Conservation (phyloP, 2,888 invertebrate genomes). For the Callosobruchus maculatus region DNA sequence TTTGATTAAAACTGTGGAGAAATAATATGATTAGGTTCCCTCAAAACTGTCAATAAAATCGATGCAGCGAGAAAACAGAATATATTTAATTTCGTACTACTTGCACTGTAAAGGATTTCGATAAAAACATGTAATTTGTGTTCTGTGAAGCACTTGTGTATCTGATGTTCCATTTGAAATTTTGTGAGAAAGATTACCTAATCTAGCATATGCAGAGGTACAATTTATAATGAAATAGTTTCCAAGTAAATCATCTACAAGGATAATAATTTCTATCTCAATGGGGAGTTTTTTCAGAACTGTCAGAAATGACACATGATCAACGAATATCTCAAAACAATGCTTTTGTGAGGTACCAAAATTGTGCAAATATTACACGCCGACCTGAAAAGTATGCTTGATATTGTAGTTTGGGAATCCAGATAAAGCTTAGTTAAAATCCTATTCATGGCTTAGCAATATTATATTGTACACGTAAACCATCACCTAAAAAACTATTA, state of each 20-base stretch:
- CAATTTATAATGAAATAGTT: not conserved
- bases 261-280: too few species aligned
- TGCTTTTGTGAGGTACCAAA: too few species aligned
- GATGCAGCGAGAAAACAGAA: not conserved
- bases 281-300: too few species aligned
- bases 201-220: not conserved
- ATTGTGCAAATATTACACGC: too few species aligned
- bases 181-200: not conserved
- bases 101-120: not conserved
- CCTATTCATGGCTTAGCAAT: not conserved
- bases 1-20: too few species aligned
- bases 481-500: not conserved
- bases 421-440: not conserved
- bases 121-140: not conserved
- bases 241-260: not conserved
- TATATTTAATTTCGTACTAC: not conserved
- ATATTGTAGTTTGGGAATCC: not conserved
- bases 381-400: too few species aligned
- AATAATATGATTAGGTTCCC: too few species aligned
- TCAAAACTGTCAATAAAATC: too few species aligned
- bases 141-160: not conserved
- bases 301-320: too few species aligned
- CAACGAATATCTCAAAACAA: too few species aligned
- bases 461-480: too few species aligned
- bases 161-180: not conserved